Conservation (phyloP, 2,888 invertebrate species). For the Diplazon laetatorius region DNA sequence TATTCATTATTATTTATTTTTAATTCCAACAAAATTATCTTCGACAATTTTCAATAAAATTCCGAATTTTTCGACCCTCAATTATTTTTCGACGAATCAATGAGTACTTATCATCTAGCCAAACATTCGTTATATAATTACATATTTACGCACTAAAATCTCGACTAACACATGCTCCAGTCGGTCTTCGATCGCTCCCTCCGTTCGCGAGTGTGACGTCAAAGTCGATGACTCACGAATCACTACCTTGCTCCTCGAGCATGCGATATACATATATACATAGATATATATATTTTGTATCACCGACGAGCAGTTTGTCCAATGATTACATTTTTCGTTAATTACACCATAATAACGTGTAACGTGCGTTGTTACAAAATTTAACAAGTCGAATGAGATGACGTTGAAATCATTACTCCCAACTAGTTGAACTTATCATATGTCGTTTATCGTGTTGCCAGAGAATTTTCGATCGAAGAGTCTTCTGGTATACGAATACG, state of each 20-base stretch:
- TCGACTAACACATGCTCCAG: slow-evolving; percentile 62
- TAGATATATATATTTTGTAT: slow-evolving; percentile 3
- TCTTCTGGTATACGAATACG: background rate
- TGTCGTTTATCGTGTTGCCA: background rate
- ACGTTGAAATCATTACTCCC: background rate
- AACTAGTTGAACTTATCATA: background rate
- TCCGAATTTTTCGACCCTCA: background rate
- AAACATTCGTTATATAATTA: slow-evolving; percentile 1
- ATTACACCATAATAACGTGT: too few species aligned
- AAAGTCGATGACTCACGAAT: slow-evolving; percentile 56
- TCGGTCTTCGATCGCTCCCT: slow-evolving; percentile 73
- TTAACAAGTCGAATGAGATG: background rate
- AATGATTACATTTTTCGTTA: background rate
- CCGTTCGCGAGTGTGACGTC: slow-evolving; percentile 49
- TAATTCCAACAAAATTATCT: background rate
- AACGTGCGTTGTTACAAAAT: background rate
- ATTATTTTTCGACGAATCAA: background rate
- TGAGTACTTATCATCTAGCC: background rate
- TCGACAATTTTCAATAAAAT: background rate
- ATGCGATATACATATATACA: slow-evolving; percentile 5
- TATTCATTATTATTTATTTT: too few species aligned
- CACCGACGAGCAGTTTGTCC: background rate
- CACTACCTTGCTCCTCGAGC: slow-evolving; percentile 7
- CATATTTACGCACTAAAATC: slow-evolving; percentile 41
- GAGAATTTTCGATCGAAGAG: slow-evolving; percentile 3